Conservation (phyloP, 2,888 invertebrate species). For the Aproaerema taeniolella region DNA sequence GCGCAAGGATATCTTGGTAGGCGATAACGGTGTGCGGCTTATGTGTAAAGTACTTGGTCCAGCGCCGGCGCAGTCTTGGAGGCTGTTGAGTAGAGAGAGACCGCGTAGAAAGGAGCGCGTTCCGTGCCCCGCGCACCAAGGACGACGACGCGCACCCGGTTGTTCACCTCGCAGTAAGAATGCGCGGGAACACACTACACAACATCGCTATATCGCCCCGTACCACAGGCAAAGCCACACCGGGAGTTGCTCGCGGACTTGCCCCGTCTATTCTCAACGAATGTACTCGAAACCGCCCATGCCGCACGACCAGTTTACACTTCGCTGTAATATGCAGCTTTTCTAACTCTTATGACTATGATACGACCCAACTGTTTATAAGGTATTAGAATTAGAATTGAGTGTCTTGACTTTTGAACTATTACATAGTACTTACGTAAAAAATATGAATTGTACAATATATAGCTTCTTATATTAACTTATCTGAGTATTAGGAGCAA, state of each 20-base stretch:
- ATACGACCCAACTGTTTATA: too few relatives aligned
- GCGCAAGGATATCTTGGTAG: slow-evolving; percentile 18
- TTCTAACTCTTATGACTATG: too few relatives aligned
- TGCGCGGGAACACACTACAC: slow-evolving; percentile 42
- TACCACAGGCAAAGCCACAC: background rate
- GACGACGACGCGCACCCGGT: slow-evolving; percentile 58
- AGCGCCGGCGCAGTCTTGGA: slow-evolving; percentile 24
- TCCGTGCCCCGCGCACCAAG: slow-evolving; percentile 42
- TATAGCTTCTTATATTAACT: too few relatives aligned
- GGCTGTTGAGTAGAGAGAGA: slow-evolving; percentile 26
- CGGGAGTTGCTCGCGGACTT: background rate
- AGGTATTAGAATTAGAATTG: too few relatives aligned
- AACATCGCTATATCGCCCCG: background rate
- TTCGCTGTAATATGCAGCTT: too few relatives aligned
- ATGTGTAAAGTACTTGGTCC: slow-evolving; percentile 32
- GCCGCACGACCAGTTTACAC: slow-evolving; percentile 7
- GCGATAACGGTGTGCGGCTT: slow-evolving; percentile 34
- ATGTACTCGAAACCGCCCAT: slow-evolving; percentile 7
- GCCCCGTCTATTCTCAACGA: slow-evolving; percentile 9
- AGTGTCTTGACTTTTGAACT: too few relatives aligned
- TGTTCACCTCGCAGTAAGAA: slow-evolving; percentile 64
- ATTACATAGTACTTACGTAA: too few relatives aligned
- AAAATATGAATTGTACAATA: too few relatives aligned
- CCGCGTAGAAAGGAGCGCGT: slow-evolving; percentile 59
- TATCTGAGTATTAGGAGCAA: too few relatives aligned